Base-by-base conservation (phyloP, 2,888 invertebrate genomes). In the Venustoraphidia nigricollis region DNA sequence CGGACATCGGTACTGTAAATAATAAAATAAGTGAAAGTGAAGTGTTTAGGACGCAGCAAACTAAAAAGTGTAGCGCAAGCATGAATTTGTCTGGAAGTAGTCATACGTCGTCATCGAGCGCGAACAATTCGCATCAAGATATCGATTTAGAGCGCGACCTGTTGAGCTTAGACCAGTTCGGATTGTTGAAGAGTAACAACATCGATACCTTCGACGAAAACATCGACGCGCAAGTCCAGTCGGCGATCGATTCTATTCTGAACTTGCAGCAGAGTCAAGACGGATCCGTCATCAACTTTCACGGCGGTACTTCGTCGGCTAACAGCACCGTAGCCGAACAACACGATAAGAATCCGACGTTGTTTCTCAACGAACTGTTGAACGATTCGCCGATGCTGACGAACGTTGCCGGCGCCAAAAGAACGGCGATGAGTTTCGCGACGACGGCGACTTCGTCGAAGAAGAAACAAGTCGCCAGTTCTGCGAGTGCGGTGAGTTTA, bases 181-280 rank as follows among this genome's bases (percentile, higher is more conserved):
- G 34, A 6, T 6, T 27, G 27, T 27, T 27, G 6, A 27, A 60
- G 47, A 56, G 57, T 36, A 62, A 64, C 35, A 53, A 52, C 42
- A 55, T 51, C 40, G 44, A 47, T 10, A 41, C 41, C 10, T 68
- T 65, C 48, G 75, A 77, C 56, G 80, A 81, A 57, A 80, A 80
- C 57, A 80, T 83, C 51, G 81, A 81, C 55, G 79, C 81, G 35
- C 83, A 86, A 64, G 84, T 86, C 52, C 83, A 85, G 63, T 83
- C 80, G 60, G 85, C 85, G 53, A 85, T 85, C 57, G 83, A 85
- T 62, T 83, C 83, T 60, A 85, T 85, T 59, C 67, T 85, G 52
- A 83, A 83, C 65, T 67, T 83, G 55, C 82, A 82, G 60, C 70
- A 61, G 65, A 73, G 56, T 62, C 69, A 42, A 49, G 56, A 59